Conservation (phyloP, 2,113 vertebrate species). For the Ciconia maguari region DNA sequence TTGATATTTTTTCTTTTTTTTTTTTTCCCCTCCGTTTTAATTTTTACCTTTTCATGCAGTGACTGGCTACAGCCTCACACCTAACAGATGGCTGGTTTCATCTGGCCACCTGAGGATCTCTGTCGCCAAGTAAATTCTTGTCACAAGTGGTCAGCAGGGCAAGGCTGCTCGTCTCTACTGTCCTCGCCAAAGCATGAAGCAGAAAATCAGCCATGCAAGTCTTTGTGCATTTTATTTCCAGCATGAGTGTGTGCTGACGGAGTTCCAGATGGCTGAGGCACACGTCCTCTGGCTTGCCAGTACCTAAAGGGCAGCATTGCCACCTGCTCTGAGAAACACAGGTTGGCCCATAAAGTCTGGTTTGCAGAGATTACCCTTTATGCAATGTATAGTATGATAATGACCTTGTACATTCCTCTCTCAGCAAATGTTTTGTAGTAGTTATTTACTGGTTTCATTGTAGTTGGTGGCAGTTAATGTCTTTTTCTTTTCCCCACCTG, state of each 20-base stretch:
- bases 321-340: slow-evolving; percentile 42
- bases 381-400: not conserved
- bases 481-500: not conserved
- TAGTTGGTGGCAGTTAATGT: not conserved
- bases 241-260: not conserved
- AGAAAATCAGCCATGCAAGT: slow-evolving; percentile 34
- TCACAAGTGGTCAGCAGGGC: slow-evolving; percentile 13
- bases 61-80: not conserved
- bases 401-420: not conserved
- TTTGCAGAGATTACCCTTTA: slow-evolving; percentile 1
- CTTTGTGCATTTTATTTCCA: slow-evolving; percentile 16
- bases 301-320: slow-evolving; percentile 7
- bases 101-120: not conserved
- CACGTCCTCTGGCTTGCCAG: not conserved
- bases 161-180: not conserved
- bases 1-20: too few species aligned
- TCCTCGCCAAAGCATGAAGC: not conserved
- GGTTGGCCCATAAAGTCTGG: not conserved
- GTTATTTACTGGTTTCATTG: not conserved
- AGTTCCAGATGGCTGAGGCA: slow-evolving; percentile 50
- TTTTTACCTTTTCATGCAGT: not conserved
- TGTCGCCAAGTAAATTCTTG: slow-evolving; percentile 12
- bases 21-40: fast-evolving
- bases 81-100: slow-evolving; percentile 50
- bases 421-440: not conserved